Base-by-base conservation (phyloP, 2,888 invertebrate genomes). In the Eupithecia inturbata region DNA sequence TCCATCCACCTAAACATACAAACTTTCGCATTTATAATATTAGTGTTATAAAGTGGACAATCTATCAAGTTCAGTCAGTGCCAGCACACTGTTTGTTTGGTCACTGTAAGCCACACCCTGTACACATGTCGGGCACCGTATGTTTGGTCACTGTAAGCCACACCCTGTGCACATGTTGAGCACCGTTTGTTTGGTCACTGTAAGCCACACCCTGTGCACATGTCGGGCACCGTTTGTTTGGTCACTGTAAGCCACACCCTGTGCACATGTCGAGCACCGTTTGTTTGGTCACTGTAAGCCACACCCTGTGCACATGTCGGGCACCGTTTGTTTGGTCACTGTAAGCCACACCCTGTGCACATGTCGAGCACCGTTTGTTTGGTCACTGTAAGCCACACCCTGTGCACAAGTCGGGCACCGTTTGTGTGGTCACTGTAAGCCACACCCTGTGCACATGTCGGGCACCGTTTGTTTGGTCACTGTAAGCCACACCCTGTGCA, bases 211-310 rank as follows among this genome's bases (percentile, higher is more conserved):
- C n/a, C n/a, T 49, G 60, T 70, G 66, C 75, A 53, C 22, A 67
- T 62, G 69, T 71, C 71, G 66, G 72, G 63, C 57, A 63, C 41
- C 68, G 45, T 72, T 75, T 72, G n/a, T n/a, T n/a, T n/a, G n/a
- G n/a, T n/a, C n/a, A n/a, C n/a, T n/a, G n/a, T n/a, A n/a, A n/a
- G n/a, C n/a, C n/a, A n/a, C n/a, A n/a, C n/a, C n/a, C n/a, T 49
- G 60, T 70, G 66, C 75, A 53, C 22, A 67, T 62, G 69, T 71
- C 71, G 66, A 70, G 63, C 57, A 63, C 41, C 68, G 45, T 72
- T 75, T 72, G n/a, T n/a, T n/a, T n/a, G n/a, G n/a, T n/a, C n/a
- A n/a, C n/a, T n/a, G n/a, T n/a, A n/a, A n/a, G n/a, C n/a, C n/a
- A n/a, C n/a, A n/a, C n/a, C n/a, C n/a, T 49, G 60, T 70, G 66